Base-by-base conservation (phyloP, 2,113 vertebrate genomes). In the Toxotes jaculatrix region DNA sequence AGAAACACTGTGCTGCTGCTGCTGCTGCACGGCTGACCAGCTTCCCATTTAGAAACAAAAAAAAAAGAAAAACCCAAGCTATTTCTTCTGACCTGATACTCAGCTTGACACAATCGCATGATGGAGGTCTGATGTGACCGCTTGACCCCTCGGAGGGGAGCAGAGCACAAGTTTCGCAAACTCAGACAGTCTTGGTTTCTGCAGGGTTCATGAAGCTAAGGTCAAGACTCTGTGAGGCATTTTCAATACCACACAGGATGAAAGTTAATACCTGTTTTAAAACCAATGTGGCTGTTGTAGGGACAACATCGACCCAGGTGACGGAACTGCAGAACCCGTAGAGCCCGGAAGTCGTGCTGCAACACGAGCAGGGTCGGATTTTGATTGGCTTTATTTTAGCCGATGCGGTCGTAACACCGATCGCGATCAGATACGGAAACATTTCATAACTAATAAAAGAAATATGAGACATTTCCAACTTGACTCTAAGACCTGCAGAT, bases 21-120 rank as follows among this genome's bases (percentile, higher is more conserved):
- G 77, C 77, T 57, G 34, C 49, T 4, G 49, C 56, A 65, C 13
- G 36, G 61, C 40, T 80, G 43, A 82, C 36, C 7, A 0, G 56
- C 57, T 81, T 67, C 65, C 9, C 49, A 38, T 80, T 53, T 17
- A 0, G 40, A 69, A 69, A 67, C 34, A 53, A 53, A 34, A 47
- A 21, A 31, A 62, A 19, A 40, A 32, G 31, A 62, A 7, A 36
- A 36, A 3, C 4, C 4, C 4, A n/a, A 27, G 23, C n/a, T 19
- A 23, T 73, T 75, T 53, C 85, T 69, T 49, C 79, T 66, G 47
- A 80, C 21, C 27, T 6, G 17, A 72, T 42, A 45, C 7, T 12
- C 31, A 43, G n/a, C 19, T 23, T 23, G 21, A 76, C 62, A n/a
- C 32, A 49, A 40, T 19, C 1, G n/a, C 65, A 16, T 4, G 51